Conservation (phyloP, 2,888 invertebrate genomes). For the Heliconius hortense region DNA sequence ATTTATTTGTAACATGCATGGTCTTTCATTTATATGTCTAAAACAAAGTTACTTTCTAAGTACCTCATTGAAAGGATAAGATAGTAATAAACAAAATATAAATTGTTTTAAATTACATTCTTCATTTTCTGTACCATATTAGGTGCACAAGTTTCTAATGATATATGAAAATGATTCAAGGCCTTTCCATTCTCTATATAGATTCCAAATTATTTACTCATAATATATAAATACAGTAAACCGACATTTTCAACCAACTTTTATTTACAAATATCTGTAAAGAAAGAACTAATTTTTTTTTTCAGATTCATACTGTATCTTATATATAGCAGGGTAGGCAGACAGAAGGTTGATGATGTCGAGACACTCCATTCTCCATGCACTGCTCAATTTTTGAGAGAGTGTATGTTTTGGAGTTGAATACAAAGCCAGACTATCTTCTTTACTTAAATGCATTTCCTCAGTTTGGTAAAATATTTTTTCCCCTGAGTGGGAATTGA, state of each 20-base stretch:
- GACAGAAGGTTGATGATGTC: background rate
- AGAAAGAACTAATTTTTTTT: background rate
- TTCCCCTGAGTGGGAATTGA: background rate
- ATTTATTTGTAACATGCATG: background rate
- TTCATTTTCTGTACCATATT: background rate
- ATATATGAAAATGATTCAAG: conserved; percentile 8
- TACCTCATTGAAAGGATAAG: conserved; percentile 7
- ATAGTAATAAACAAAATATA: background rate
- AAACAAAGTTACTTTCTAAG: background rate
- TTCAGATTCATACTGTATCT: too few species aligned
- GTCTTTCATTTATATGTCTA: background rate
- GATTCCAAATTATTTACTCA: background rate
- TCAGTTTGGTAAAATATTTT: background rate
- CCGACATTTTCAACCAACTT: background rate
- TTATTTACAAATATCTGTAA: background rate
- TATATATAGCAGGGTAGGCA: too few species aligned
- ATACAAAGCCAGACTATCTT: background rate
- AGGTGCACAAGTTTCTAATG: background rate
- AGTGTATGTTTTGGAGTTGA: background rate
- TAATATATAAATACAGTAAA: background rate
- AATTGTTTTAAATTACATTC: background rate
- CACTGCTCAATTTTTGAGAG: background rate
- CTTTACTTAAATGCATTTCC: background rate
- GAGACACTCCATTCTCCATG: background rate
- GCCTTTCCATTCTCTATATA: conserved; percentile 1